Conservation (phyloP, 2,888 invertebrate genomes). For the Urechis unicinctus region DNA sequence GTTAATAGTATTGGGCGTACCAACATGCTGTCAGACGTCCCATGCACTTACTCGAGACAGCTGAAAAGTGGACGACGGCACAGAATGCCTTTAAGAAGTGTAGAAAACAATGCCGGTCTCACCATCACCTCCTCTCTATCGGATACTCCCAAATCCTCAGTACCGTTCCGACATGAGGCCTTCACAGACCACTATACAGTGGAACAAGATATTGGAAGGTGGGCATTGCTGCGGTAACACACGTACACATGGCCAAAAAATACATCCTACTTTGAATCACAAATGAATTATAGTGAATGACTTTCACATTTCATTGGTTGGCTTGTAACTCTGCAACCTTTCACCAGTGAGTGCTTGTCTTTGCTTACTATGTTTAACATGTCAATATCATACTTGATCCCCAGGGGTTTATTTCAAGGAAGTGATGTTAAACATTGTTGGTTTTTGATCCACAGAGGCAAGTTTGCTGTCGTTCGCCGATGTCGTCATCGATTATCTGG, state of each 20-base stretch:
- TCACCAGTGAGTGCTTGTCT: not conserved
- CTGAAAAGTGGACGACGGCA: not conserved
- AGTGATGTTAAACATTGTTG: not conserved
- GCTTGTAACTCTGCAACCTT: too few relatives aligned
- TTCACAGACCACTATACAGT: not conserved
- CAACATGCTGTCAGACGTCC: not conserved
- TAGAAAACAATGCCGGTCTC: not conserved
- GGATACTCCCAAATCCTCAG: not conserved
- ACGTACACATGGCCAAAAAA: too few relatives aligned
- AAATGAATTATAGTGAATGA: not conserved
- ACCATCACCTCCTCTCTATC: too few relatives aligned
- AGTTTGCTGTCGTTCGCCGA: conserved; percentile 90
- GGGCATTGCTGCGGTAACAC: too few relatives aligned
- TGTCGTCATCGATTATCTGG: conserved; percentile 80
- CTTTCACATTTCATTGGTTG: too few relatives aligned
- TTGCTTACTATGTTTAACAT: not conserved
- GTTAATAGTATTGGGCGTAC: too few relatives aligned
- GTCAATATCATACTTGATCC: not conserved
- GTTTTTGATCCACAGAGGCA: conserved; percentile 68
- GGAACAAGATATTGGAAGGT: not conserved
- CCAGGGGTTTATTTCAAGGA: not conserved
- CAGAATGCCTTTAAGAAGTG: not conserved
- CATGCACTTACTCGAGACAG: not conserved
- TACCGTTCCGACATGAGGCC: not conserved
- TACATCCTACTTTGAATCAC: not conserved